A percentile compares a stretch with the other conserved stretches of the same genome.
phyloP scores from a whole-genome alignment of 2,797 vertebrate species.

The Trachurus trachurus region DNA sequence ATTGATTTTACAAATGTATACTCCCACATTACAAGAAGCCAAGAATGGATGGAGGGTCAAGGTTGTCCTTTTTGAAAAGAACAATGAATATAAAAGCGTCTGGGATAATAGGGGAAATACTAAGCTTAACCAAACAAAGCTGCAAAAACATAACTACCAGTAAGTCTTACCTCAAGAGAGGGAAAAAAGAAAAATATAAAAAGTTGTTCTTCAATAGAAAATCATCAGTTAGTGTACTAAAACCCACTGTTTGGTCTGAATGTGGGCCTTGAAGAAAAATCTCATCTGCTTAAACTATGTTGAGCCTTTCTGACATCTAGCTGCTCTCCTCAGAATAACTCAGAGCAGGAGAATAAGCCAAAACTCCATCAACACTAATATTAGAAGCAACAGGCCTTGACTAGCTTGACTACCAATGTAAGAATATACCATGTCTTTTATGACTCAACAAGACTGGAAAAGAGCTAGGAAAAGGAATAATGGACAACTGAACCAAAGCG shows the following conservation, averaged over 20 bases:
- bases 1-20: constrained; percentile 8
- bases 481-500: constrained; percentile 11
- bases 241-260: constrained; percentile 22
- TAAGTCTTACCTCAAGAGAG: constrained; percentile 71
- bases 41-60: constrained; percentile 48
- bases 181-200: constrained; percentile 50
- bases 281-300: background rate
- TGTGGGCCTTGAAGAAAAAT: constrained; percentile 20
- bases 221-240: constrained; percentile 42
- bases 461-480: constrained; percentile 23
- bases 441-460: constrained; percentile 46
- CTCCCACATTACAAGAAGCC: constrained; percentile 44
- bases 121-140: constrained; percentile 78
- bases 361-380: constrained; percentile 24
- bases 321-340: constrained; percentile 14
- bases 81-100: constrained; percentile 66
- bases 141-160: constrained; percentile 79
- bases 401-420: constrained; percentile 36
- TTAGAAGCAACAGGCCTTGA: constrained; percentile 14
- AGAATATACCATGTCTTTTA: constrained; percentile 36
- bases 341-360: background rate
- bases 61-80: constrained; percentile 53
- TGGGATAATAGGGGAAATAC: constrained; percentile 67
- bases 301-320: constrained; percentile 25
- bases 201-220: constrained; percentile 50